Base-by-base conservation (phyloP, 1,140 invertebrate genomes). In the Sycobia sp. region DNA sequence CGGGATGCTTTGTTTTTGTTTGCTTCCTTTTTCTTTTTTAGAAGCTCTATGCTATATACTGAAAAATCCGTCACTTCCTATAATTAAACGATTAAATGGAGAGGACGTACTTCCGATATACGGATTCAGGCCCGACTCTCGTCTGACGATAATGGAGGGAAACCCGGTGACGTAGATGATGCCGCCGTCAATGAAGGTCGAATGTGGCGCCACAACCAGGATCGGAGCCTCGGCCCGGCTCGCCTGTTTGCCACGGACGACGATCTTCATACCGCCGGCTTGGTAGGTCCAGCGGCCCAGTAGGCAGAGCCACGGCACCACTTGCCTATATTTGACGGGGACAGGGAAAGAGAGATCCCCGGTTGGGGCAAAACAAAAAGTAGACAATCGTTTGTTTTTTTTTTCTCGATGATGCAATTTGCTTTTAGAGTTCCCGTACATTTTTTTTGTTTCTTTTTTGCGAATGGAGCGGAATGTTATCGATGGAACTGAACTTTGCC, bases 141-240 rank as follows among this genome's bases (percentile, higher is more conserved):
- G 85, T 69, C 90, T 84, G 66, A 90, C 89, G 76, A 94, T 91
- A 71, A 91, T 89, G 18, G 89, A 91, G 11, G 91, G 91, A 76
- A 93, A 89, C 69, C 86, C 88, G 14, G 88, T 89, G 66, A 90
- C 86, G 76, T 92, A 92, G 68, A 90, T 87, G 66, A 91, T 89
- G 69, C 92, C 88, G 65, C 90, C 90, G 82, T 95, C 93, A 66
- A 94, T 84, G 82, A 93, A 94, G 2, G 91, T 91, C 32, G 91
- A 93, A 80, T 95, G 93, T 5, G 93, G 92, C 4, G 92, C 92
- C 32, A 90, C 86, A n/a, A 92, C 90, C 47, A 95, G 81, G 67
- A 95, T 91, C 4, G 92, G 91, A 3, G 92, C 92, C 75, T 94
- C 91, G 32, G 84, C 74, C 36, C 88, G 81, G 50, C 84, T 84